Base-by-base conservation (phyloP, 2,113 vertebrate genomes). In the Dromaius novaehollandiae region DNA sequence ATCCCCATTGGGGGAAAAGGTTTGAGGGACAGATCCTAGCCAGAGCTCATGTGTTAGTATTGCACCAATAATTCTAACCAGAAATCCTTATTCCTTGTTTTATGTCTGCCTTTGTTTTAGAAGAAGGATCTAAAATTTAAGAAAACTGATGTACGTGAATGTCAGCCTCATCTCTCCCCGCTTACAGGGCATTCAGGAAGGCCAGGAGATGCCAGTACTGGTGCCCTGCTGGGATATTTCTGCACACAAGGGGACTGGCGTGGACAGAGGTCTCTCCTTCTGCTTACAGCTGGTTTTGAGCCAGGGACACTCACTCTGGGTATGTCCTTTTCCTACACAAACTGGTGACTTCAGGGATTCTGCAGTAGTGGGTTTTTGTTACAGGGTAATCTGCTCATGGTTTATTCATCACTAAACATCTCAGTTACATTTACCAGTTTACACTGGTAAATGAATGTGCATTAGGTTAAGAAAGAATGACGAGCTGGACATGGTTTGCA, bases 21-120 rank as follows among this genome's bases (percentile, higher is more conserved):
- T 92, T 96, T 94, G 90, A 96, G 90, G 86, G 95, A 97, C 88
- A 96, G 95, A 96, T 97, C 56, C 83, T 80, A 73, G 77, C 40
- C 16, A 82, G 9, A 89, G 26, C 78, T 95, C 82, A 85, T 95
- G 68, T 81, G 96, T 96, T 94, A 93, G 91, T 96, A 69, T 84
- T 91, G 69, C 82, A 90, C 88, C 51, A 87, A 73, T 89, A 88
- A 89, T 96, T 88, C 90, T 60, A 95, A 88, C 21, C 50, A 74
- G 85, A 95, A 90, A 94, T 92, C 30, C 65, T 95, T 82, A 71
- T 83, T 85, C 77, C 60, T 94, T 96, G 36, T 60, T 92, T 94
- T 91, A 24, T 80, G 3, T 3, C 5, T 51, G 3, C 4, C 4
- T 85, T 50, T 82, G 18, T 81, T 77, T 68, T 38, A 53, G 24